These are phyloP conservation scores for Lagria hirta DNA, from an alignment of 2,888 invertebrate species.

Conservation along the genomic window DNA sequence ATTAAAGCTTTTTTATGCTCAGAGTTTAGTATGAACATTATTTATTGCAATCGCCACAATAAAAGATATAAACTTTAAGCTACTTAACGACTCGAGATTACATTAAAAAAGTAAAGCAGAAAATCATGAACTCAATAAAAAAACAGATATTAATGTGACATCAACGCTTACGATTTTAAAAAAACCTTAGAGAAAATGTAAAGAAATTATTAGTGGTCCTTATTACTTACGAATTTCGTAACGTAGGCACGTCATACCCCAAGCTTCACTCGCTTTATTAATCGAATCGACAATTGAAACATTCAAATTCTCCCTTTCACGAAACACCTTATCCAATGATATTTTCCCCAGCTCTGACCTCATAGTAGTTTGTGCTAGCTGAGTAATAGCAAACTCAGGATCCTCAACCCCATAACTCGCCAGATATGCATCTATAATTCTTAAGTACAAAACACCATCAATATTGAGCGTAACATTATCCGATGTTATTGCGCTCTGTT, in stretches of 20 bases:
- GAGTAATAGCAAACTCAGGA: constrained; percentile 98
- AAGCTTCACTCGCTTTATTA: constrained; percentile 96
- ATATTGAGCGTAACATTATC: constrained; percentile 97
- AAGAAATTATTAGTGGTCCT: not conserved
- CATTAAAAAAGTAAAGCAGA: too few species aligned
- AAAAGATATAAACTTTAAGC: too few species aligned
- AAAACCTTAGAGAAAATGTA: not conserved
- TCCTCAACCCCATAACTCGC: constrained; percentile 98
- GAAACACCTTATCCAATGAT: constrained; percentile 92
- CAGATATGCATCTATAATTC: constrained; percentile 91
- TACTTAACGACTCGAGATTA: too few species aligned
- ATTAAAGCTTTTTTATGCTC: too few species aligned
- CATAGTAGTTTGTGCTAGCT: constrained; percentile 99
- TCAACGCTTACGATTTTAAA: too few species aligned
- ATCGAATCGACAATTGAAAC: constrained; percentile 93
- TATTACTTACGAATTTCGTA: constrained; percentile 84
- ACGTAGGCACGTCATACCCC: constrained; percentile 96
- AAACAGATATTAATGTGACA: too few species aligned
- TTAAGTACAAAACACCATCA: constrained; percentile 95
- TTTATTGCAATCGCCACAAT: too few species aligned
- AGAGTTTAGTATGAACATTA: too few species aligned
- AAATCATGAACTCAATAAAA: too few species aligned
- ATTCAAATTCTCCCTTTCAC: constrained; percentile 94
- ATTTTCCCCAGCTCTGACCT: constrained; percentile 98
- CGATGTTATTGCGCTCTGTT: constrained; percentile 96